Conservation (phyloP, 2,797 vertebrate species). For the Myotis findleyi region DNA sequence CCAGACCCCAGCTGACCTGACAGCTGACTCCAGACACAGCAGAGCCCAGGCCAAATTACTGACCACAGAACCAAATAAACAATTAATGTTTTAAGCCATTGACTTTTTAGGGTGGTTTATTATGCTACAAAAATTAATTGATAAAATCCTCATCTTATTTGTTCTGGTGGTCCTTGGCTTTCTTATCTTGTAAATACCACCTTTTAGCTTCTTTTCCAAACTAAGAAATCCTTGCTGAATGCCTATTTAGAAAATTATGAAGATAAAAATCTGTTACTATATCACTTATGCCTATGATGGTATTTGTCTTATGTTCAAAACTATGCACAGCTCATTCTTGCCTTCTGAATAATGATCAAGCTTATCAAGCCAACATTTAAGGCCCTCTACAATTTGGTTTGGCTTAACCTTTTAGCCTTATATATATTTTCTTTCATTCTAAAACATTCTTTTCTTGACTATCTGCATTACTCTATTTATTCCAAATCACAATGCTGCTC, state of each 20-base stretch:
- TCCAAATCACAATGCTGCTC: not conserved
- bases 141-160: not conserved
- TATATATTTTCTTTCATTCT: not conserved
- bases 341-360: not conserved
- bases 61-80: not conserved
- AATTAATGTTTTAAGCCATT: not conserved
- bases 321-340: not conserved
- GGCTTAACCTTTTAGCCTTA: not conserved
- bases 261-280: not conserved
- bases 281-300: not conserved
- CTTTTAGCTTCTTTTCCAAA: not conserved
- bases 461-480: not conserved
- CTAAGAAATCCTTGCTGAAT: not conserved
- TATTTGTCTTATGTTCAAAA: not conserved
- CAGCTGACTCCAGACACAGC: not conserved
- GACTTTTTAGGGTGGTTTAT: not conserved
- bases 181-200: not conserved
- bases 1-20: not conserved
- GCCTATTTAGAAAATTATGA: not conserved
- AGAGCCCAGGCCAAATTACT: not conserved
- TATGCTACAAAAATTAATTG: slow-evolving; percentile 3
- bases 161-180: not conserved
- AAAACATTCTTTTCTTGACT: not conserved
- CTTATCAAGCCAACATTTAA: not conserved
- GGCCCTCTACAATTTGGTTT: not conserved